phyloP scores from a whole-genome alignment of 2,113 vertebrate genomes.

The Ancistrus triradiatus region DNA sequence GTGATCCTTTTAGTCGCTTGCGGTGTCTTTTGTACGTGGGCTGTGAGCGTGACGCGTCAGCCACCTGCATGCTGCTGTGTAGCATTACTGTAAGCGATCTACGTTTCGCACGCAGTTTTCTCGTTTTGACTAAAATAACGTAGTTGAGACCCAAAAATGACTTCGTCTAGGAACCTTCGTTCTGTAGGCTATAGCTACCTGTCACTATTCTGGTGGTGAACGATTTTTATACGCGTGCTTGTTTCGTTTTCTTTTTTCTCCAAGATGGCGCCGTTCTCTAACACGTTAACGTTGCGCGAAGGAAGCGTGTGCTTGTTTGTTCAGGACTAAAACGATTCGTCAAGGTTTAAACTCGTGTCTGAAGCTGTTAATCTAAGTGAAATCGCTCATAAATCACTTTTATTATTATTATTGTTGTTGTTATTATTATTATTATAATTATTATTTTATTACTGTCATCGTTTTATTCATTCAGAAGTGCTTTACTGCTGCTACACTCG shows the following conservation, averaged over 20 bases:
- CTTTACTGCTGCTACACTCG: slow-evolving; percentile 77
- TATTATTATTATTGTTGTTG: slow-evolving; percentile 70
- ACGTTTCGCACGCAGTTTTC: too few species aligned
- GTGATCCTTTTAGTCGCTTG: not conserved
- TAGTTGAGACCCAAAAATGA: not conserved
- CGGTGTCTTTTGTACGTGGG: not conserved
- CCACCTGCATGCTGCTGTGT: slow-evolving; percentile 30
- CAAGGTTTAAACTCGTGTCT: slow-evolving; percentile 15
- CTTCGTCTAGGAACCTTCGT: slow-evolving; percentile 21
- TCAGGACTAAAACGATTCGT: slow-evolving; percentile 34
- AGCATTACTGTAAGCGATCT: slow-evolving; percentile 42
- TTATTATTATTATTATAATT: slow-evolving; percentile 66
- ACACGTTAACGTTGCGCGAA: slow-evolving; percentile 31
- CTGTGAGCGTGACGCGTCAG: not conserved
- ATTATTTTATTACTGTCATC: slow-evolving; percentile 58
- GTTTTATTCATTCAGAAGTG: slow-evolving; percentile 72
- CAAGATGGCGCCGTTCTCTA: slow-evolving; percentile 54
- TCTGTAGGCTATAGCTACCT: too few species aligned
- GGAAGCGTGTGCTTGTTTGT: slow-evolving; percentile 31
- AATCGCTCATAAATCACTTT: slow-evolving; percentile 57
- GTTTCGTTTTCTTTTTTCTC: too few species aligned
- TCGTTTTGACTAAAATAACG: too few species aligned
- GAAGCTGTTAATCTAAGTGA: slow-evolving; percentile 44
- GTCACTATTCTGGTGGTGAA: slow-evolving; percentile 41
- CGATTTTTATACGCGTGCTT: slow-evolving; percentile 29